These are phyloP conservation scores for Berghia stephanieae DNA, from an alignment of 1,140 invertebrate species.

Conservation along the genomic window DNA sequence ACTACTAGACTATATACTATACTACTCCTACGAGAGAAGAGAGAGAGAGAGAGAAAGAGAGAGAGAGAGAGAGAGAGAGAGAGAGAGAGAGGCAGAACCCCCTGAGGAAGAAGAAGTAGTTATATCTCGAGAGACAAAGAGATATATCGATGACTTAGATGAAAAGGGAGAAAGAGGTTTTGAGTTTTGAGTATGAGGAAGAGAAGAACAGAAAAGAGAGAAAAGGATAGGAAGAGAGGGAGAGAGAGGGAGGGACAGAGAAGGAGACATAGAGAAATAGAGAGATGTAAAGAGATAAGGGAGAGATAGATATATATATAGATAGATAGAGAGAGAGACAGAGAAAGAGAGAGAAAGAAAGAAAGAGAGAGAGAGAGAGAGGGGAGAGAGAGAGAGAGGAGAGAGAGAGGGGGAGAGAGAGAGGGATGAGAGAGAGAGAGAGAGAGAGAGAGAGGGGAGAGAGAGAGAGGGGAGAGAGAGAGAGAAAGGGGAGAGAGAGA, in stretches of 20 bases:
- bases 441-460: constrained; percentile 5
- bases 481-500: too few species aligned
- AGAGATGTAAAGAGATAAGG: too few species aligned
- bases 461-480: background rate
- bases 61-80: background rate
- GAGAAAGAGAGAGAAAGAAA: background rate
- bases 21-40: background rate
- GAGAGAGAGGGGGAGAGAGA: background rate
- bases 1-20: too few species aligned
- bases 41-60: background rate
- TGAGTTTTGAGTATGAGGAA: background rate
- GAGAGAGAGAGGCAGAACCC: background rate
- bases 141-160: background rate
- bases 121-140: background rate
- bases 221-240: background rate
- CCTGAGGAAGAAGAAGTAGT: background rate
- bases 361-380: background rate
- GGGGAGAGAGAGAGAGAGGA: background rate
- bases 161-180: background rate
- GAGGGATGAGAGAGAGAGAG: constrained; percentile 15
- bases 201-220: background rate
- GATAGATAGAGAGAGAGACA: too few species aligned
- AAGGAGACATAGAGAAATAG: too few species aligned
- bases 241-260: too few species aligned
- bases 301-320: too few species aligned